Conservation (phyloP, 2,888 invertebrate genomes). For the Sarcophaga rosellei region DNA sequence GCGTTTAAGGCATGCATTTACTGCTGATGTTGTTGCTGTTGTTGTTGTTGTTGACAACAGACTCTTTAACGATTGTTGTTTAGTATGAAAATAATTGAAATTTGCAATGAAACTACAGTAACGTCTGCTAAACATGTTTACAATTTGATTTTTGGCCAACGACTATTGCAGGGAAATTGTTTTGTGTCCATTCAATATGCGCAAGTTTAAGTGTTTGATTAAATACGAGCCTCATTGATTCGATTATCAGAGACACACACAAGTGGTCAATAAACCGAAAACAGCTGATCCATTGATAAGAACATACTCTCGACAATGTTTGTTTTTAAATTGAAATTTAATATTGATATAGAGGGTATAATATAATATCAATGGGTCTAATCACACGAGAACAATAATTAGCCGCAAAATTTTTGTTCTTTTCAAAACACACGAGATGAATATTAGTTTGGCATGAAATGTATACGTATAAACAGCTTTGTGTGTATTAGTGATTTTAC, state of each 20-base stretch:
- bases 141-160: not conserved
- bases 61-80: constrained; percentile 12
- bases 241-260: not conserved
- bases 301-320: not conserved
- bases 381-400: too few species aligned
- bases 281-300: constrained; percentile 32
- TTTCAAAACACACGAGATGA: too few species aligned
- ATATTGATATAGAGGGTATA: too few species aligned
- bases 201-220: not conserved
- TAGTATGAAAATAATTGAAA: constrained; percentile 24
- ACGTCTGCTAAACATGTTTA: constrained; percentile 36
- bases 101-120: constrained; percentile 17
- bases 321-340: not conserved
- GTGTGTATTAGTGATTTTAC: too few species aligned
- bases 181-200: not conserved
- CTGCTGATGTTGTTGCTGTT: not conserved
- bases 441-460: too few species aligned
- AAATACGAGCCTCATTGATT: not conserved
- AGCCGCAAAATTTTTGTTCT: too few species aligned
- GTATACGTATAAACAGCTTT: too few species aligned
- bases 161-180: constrained; percentile 1
- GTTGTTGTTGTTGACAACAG: not conserved
- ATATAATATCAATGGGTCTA: too few species aligned
- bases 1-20: constrained; percentile 16
- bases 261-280: constrained; percentile 27